Conservation (phyloP, 92 coral and sea anemone genomes). For the Porites lobata region DNA sequence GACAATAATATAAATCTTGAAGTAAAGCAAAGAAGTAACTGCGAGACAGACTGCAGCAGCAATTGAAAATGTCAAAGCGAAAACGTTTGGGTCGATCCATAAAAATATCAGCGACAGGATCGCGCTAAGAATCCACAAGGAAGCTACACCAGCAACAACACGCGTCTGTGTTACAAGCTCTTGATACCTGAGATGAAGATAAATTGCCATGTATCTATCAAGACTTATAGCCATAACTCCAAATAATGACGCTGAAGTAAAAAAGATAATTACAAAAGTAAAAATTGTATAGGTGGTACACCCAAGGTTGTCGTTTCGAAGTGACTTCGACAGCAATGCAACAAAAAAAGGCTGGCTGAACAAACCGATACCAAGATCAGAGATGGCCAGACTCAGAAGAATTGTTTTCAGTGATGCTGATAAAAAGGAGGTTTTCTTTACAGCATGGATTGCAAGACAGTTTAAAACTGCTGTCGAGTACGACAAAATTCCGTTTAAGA, state of each 20-base stretch:
- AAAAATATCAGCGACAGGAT: not conserved
- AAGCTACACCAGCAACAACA: not conserved
- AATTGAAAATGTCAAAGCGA: constrained; percentile 3
- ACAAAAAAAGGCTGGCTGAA: constrained; percentile 28
- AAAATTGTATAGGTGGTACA: constrained; percentile 12
- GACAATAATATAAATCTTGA: constrained; percentile 22
- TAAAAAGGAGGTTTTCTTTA: not conserved
- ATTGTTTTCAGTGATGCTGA: constrained; percentile 18
- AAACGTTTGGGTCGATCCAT: not conserved
- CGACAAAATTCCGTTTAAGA: constrained; percentile 7
- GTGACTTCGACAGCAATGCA: constrained; percentile 2
- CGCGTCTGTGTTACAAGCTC: constrained; percentile 30
- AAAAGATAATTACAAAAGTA: constrained; percentile 15
- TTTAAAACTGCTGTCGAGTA: constrained; percentile 2
- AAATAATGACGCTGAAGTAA: constrained; percentile 27
- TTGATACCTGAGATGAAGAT: constrained; percentile 36
- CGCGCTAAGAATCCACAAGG: constrained; percentile 25
- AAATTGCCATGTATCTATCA: constrained; percentile 24
- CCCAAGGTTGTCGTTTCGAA: not conserved
- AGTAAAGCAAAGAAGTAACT: constrained; percentile 24
- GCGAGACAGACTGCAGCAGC: constrained; percentile 6
- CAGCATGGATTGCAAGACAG: constrained; percentile 26
- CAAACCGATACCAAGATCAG: constrained; percentile 31
- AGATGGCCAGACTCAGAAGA: constrained; percentile 24
- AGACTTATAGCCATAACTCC: constrained; percentile 31